phyloP scores from a whole-genome alignment of 2,113 vertebrate species.

The Mus pahari region DNA sequence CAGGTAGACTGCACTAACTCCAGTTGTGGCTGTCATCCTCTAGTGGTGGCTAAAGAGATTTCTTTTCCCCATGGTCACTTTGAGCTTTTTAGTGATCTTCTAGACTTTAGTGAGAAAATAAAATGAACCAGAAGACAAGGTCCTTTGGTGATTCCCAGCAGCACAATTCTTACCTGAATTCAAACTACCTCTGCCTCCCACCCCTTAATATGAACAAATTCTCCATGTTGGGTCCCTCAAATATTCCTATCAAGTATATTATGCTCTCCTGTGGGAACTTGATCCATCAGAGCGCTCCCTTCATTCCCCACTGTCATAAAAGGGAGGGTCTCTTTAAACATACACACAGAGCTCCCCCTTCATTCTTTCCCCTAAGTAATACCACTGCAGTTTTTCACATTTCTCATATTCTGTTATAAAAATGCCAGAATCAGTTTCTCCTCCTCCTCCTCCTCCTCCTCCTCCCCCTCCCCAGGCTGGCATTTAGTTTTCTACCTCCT shows the following conservation, averaged over 20 bases:
- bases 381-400: neutral
- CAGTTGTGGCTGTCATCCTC: neutral
- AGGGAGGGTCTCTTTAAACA: neutral
- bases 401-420: neutral
- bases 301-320: neutral
- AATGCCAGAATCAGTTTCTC: neutral
- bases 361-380: too few relatives aligned
- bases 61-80: neutral
- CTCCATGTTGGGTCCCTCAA: neutral
- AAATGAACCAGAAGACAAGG: neutral
- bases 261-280: too few relatives aligned
- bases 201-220: too few relatives aligned
- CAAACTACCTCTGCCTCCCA: neutral
- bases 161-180: too few relatives aligned
- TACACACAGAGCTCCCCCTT: neutral
- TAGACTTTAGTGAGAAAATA: neutral
- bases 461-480: neutral
- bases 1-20: neutral
- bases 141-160: neutral
- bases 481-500: neutral
- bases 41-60: neutral
- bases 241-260: too few relatives aligned
- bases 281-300: fast-evolving
- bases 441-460: neutral
- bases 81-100: neutral